A percentile compares a stretch with the other conserved stretches of the same genome.
Conservation (phyloP, 2,113 vertebrate species). For the Cariama cristata region DNA sequence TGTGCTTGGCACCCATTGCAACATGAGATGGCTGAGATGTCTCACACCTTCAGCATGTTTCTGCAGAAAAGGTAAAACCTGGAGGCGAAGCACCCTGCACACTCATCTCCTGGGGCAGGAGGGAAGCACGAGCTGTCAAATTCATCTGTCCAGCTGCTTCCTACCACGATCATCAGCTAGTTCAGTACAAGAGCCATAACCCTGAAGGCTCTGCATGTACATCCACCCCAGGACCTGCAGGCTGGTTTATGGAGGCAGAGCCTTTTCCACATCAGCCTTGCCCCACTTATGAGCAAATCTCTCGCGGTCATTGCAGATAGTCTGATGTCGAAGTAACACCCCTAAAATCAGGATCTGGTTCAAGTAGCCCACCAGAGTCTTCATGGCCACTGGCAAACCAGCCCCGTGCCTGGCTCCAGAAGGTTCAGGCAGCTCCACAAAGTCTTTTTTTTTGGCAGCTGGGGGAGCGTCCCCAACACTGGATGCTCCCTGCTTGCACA, state of each 20-base stretch:
- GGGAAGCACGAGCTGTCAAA: not conserved
- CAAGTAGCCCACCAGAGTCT: not conserved
- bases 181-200: not conserved
- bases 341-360: not conserved
- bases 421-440: not conserved
- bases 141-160: not conserved
- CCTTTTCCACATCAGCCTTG: not conserved
- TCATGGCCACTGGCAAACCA: not conserved
- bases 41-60: not conserved
- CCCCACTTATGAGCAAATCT: not conserved
- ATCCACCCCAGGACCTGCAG: not conserved
- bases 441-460: not conserved
- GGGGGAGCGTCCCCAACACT: accelerated
- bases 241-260: not conserved
- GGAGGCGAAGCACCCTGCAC: accelerated
- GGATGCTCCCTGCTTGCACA: not conserved
- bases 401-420: not conserved
- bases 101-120: not conserved
- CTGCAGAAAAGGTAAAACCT: not conserved
- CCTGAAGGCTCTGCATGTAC: accelerated
- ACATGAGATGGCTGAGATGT: not conserved
- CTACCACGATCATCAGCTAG: not conserved
- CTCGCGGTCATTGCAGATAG: not conserved
- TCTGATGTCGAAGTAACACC: not conserved
- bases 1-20: not conserved